Conservation (phyloP, 1,140 invertebrate species). For the Steinernema feltiae region DNA sequence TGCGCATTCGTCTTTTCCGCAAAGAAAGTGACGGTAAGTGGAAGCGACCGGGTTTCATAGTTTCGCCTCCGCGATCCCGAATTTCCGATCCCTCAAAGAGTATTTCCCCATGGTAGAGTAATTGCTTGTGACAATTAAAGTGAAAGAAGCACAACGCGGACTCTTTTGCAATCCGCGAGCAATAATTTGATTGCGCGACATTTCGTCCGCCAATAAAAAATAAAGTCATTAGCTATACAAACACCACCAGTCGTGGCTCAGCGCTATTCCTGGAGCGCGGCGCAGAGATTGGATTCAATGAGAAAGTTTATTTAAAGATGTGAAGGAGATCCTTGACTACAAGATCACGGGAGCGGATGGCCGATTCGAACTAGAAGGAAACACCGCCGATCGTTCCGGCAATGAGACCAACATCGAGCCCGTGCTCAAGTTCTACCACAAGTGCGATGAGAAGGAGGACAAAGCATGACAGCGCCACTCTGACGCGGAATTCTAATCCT, state of each 20-base stretch:
- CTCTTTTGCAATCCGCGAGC: neutral
- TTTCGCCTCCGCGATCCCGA: neutral
- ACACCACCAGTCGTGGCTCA: neutral
- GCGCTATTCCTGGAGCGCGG: neutral
- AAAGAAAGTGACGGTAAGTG: conserved; percentile 25
- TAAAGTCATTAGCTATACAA: neutral
- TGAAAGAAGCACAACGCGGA: neutral
- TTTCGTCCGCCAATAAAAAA: conserved; percentile 2
- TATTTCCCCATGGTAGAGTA: neutral
- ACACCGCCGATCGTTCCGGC: conserved; percentile 20
- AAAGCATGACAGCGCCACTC: conserved; percentile 9
- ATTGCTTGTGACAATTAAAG: conserved; percentile 3
- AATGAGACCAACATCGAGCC: conserved; percentile 28
- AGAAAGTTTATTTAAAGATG: conserved; percentile 14
- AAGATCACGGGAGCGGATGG: conserved; percentile 19
- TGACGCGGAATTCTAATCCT: too few relatives aligned
- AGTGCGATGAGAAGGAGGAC: conserved; percentile 23
- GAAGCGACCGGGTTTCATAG: neutral
- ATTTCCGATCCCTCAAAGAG: too few relatives aligned
- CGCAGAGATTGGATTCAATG: neutral
- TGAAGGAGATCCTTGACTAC: conserved; percentile 23
- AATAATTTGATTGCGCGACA: neutral
- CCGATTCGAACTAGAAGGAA: conserved; percentile 16
- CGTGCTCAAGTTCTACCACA: conserved; percentile 27
- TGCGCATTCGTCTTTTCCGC: conserved; percentile 21